phyloP scores from a whole-genome alignment of 2,888 invertebrate species.

The Zootermopsis nevadensis region DNA sequence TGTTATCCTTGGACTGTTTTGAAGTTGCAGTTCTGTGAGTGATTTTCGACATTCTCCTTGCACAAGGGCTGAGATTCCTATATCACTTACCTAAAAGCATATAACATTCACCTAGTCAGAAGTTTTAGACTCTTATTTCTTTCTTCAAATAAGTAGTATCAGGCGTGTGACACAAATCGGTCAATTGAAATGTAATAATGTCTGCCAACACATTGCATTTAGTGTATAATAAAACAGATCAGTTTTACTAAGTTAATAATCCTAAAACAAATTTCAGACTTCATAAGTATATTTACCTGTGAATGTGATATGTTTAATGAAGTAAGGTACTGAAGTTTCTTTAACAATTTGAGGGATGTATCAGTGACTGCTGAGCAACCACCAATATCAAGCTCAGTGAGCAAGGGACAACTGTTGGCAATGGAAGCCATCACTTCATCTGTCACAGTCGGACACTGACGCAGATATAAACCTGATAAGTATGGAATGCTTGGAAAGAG shows the following conservation, averaged over 20 bases:
- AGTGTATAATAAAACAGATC: no score
- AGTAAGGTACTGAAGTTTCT: conserved; percentile 57
- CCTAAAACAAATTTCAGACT: not conserved
- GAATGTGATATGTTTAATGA: conserved; percentile 61
- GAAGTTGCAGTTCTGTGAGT: conserved; percentile 59
- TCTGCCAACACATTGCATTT: no score
- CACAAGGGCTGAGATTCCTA: conserved; percentile 58
- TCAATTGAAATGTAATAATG: no score
- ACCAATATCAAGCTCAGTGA: conserved; percentile 49
- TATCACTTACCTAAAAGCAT: conserved; percentile 58
- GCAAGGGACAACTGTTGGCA: conserved; percentile 40
- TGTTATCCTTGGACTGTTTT: conserved; percentile 58
- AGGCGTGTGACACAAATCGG: no score
- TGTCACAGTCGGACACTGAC: conserved; percentile 55
- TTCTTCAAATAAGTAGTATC: no score
- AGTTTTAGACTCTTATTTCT: no score
- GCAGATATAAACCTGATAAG: conserved; percentile 57
- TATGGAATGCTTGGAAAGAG: conserved; percentile 57
- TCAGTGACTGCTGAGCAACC: conserved; percentile 60
- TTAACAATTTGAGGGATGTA: conserved; percentile 57
- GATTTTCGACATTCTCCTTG: conserved; percentile 57
- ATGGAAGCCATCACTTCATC: conserved; percentile 50
- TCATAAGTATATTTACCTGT: conserved; percentile 57
- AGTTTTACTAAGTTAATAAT: not conserved
- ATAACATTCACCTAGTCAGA: no score